These are phyloP conservation scores for Pteria penguin DNA, from an alignment of 2,888 invertebrate species.

Conservation along the genomic window DNA sequence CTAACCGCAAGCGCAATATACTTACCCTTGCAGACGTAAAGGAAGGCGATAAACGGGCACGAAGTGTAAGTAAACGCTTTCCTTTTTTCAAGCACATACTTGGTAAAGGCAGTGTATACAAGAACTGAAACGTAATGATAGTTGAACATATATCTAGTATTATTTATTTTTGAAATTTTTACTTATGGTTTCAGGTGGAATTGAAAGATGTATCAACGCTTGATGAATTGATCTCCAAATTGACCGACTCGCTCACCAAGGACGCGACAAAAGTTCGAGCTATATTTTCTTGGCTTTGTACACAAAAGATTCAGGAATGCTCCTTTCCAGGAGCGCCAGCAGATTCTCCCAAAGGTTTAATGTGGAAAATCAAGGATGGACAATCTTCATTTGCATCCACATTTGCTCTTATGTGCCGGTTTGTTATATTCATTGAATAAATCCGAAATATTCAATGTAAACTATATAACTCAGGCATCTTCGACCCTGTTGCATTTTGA, in stretches of 20 bases:
- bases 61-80: constrained; percentile 20
- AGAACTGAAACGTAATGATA: too few relatives aligned
- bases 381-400: constrained; percentile 60
- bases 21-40: not conserved
- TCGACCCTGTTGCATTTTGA: too few relatives aligned
- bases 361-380: constrained; percentile 60
- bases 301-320: constrained; percentile 56
- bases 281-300: constrained; percentile 27
- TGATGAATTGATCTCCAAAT: constrained; percentile 14
- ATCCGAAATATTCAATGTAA: too few relatives aligned
- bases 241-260: constrained; percentile 9
- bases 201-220: constrained; percentile 6
- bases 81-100: too few relatives aligned
- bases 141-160: too few relatives aligned
- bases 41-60: constrained; percentile 15
- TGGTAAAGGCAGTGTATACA: too few relatives aligned
- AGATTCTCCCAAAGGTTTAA: constrained; percentile 56
- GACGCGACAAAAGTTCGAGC: constrained; percentile 26
- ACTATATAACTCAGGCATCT: too few relatives aligned
- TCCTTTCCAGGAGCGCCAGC: constrained; percentile 48
- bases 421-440: constrained; percentile 23
- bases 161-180: too few relatives aligned
- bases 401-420: constrained; percentile 65
- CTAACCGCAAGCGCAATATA: constrained; percentile 15
- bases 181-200: constrained; percentile 8